These are phyloP conservation scores for Tamias sibiricus DNA, from an alignment of 2,113 vertebrate species.

Conservation along the genomic window DNA sequence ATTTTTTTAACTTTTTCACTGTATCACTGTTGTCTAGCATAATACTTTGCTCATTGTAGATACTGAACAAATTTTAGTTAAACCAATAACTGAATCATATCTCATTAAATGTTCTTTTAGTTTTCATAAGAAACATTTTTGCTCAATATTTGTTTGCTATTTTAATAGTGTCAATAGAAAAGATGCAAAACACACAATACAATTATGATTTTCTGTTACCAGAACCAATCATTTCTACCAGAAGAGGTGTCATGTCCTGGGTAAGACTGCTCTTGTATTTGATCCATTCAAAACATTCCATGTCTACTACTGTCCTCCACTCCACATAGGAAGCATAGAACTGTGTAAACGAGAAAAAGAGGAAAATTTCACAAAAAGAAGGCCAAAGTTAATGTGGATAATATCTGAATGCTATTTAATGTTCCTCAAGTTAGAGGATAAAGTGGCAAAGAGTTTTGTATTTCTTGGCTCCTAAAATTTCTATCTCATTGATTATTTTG, in stretches of 20 bases:
- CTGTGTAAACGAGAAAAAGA: neutral
- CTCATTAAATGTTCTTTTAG: neutral
- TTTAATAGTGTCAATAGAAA: neutral
- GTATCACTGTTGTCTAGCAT: neutral
- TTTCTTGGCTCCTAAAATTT: neutral
- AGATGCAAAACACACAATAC: neutral
- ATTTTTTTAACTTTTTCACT: neutral
- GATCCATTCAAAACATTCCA: neutral
- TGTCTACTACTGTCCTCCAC: neutral
- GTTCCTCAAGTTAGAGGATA: constrained; percentile 9
- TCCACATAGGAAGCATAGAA: neutral
- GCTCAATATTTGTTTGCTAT: neutral
- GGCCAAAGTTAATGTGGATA: neutral
- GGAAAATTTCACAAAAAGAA: neutral
- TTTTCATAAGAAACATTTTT: neutral
- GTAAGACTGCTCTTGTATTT: neutral
- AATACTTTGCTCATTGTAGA: neutral
- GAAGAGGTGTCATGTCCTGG: neutral
- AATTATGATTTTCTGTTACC: neutral
- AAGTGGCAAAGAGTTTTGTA: neutral
- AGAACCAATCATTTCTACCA: neutral
- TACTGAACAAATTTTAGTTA: neutral
- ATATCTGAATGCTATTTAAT: neutral
- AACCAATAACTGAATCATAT: neutral
- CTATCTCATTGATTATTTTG: neutral